Base-by-base conservation (phyloP, 1,140 invertebrate species). In the Lepidurus arcticus region DNA sequence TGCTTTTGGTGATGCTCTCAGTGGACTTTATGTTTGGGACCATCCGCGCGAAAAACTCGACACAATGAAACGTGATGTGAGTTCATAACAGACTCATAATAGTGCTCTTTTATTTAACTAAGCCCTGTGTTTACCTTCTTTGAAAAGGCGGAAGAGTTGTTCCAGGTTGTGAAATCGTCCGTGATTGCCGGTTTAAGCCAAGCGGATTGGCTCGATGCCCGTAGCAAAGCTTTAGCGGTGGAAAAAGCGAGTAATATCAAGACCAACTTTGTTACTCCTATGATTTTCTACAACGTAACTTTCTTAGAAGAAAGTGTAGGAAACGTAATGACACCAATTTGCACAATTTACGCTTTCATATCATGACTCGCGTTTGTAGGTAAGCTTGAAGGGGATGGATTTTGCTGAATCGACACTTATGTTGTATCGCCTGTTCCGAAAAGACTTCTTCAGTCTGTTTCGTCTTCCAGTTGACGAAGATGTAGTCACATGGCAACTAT, bases 121-220 rank as follows among this genome's bases (percentile, higher is more conserved):
- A 44, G 16, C 21, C 9, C 11, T 65, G 9, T 24, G n/a, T 26
- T 42, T 4, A 34, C 34, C 78, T 76, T 79, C 74, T 80, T 80
- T 81, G 80, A 75, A 21, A 76, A 89, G 87, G 86, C 88, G 2
- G 82, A 88, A 73, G 83, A 86, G 16, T 86, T 92, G 83, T 90
- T 91, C 79, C 84, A 87, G 47, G 86, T 87, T 43, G 86, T 91
- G 34, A 88, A 89, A 80, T 83, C 87, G 44, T 87, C 90, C 3
- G 87, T 92, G 78, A 87, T 88, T 45, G 85, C 87, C 13, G 85
- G 89, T 7, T 85, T 92, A 65, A 81, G 86, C 47, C 84, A 87
- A 44, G 87, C 89, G 74, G 84, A 86, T n/a, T 92, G 90, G 90
- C 86, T 91, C 78, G 90, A 91, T 81, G 85, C 88, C 24, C 84